phyloP scores from a whole-genome alignment of 92 coral and sea anemone genomes.

The Galaxea fascicularis region DNA sequence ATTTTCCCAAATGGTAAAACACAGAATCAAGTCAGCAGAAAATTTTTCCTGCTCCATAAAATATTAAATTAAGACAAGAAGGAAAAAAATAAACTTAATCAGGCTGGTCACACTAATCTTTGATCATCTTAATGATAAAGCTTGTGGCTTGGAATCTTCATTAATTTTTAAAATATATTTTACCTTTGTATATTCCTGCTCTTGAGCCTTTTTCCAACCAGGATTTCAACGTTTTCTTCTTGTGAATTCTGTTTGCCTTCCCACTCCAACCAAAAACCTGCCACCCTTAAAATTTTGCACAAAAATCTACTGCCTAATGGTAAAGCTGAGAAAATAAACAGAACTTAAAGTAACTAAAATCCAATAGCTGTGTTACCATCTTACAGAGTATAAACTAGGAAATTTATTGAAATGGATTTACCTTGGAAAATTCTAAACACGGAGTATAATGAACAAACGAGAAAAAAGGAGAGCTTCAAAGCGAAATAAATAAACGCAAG shows the following conservation, averaged over 20 bases:
- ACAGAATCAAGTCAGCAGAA: neutral
- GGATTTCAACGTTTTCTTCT: conserved; percentile 28
- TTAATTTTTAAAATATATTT: conserved; percentile 70
- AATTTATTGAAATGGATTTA: conserved; percentile 37
- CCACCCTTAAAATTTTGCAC: conserved; percentile 7
- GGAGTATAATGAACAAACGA: conserved; percentile 14
- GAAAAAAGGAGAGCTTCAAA: neutral
- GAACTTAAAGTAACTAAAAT: conserved; percentile 47
- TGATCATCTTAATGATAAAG: conserved; percentile 44
- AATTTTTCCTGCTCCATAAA: conserved; percentile 7
- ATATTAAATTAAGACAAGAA: conserved; percentile 26
- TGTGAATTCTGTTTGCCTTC: conserved; percentile 27
- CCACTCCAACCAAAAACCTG: conserved; percentile 20
- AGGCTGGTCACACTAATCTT: conserved; percentile 34
- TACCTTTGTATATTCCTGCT: conserved; percentile 34
- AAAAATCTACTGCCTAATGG: conserved; percentile 20
- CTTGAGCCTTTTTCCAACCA: conserved; percentile 38
- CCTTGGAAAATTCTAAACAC: conserved; percentile 48
- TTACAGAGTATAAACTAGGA: conserved; percentile 20
- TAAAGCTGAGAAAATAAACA: conserved; percentile 40
- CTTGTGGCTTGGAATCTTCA: conserved; percentile 56
- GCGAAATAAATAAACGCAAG: conserved; percentile 30
- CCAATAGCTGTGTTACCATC: conserved; percentile 32
- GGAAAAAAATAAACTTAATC: conserved; percentile 32
- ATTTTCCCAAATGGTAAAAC: neutral